Evolutionary conservation across 2,888 invertebrate genomes (phyloP).

Genomic region (Leptogaster cylindrica): DNA sequence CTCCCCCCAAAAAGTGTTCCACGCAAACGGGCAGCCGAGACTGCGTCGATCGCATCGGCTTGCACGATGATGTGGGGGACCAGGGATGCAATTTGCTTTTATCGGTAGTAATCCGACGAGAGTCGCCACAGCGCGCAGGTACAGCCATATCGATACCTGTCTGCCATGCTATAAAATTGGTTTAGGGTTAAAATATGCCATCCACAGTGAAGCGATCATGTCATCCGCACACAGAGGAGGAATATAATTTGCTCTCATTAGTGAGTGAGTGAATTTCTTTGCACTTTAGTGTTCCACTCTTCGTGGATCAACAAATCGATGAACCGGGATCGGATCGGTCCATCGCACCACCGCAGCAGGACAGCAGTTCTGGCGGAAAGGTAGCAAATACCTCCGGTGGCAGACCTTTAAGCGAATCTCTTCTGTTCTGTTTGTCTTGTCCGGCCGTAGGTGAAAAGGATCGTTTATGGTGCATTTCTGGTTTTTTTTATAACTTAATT

Average conservation of each 20-base stretch:
- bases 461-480: slow-evolving; percentile 24
- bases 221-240: slow-evolving; percentile 49
- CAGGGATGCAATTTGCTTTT: slow-evolving; percentile 33
- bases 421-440: neutral
- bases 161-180: slow-evolving; percentile 31
- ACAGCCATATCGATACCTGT: slow-evolving; percentile 20
- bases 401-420: slow-evolving; percentile 38
- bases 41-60: neutral
- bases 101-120: slow-evolving; percentile 36
- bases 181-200: slow-evolving; percentile 41
- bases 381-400: slow-evolving; percentile 29
- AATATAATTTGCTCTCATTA: slow-evolving; percentile 51
- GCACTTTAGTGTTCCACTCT: slow-evolving; percentile 46
- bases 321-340: slow-evolving; percentile 3
- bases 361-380: neutral
- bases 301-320: slow-evolving; percentile 34
- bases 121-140: neutral
- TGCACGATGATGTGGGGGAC: neutral
- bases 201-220: slow-evolving; percentile 48
- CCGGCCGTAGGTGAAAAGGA: slow-evolving; percentile 16
- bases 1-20: slow-evolving; percentile 26
- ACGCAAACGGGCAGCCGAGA: neutral
- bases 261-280: slow-evolving; percentile 51
- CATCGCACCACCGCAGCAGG: neutral
- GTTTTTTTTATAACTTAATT: slow-evolving; percentile 32